Conservation (phyloP, 35 echinoderm and acorn worm species). For the Anneissia japonica region DNA sequence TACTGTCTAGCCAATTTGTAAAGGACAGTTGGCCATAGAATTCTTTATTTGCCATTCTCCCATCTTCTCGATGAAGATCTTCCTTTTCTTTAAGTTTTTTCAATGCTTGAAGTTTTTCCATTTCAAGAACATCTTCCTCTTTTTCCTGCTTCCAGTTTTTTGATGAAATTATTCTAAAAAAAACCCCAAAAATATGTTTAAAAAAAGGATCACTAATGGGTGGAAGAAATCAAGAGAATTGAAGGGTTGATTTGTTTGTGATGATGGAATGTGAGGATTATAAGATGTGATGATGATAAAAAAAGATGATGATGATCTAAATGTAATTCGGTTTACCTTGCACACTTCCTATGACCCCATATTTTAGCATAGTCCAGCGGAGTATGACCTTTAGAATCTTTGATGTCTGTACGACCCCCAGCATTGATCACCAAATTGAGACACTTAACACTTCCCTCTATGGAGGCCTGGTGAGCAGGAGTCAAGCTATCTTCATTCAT, state of each 20-base stretch:
- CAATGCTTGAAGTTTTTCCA: constrained; percentile 52
- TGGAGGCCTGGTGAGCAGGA: constrained; percentile 85
- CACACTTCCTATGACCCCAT: constrained; percentile 96
- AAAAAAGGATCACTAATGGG: too few relatives aligned
- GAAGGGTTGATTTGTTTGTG: too few relatives aligned
- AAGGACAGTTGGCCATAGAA: constrained; percentile 55
- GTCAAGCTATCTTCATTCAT: constrained; percentile 84
- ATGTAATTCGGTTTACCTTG: constrained; percentile 64
- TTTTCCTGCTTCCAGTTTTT: constrained; percentile 84
- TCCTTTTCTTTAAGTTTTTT: constrained; percentile 67
- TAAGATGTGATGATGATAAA: too few relatives aligned
- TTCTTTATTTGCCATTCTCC: constrained; percentile 49
- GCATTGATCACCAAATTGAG: constrained; percentile 64
- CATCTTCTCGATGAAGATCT: constrained; percentile 34
- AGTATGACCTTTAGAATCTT: constrained; percentile 79
- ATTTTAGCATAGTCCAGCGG: constrained; percentile 96
- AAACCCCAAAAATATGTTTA: constrained; percentile 7
- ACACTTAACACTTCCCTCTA: constrained; percentile 86
- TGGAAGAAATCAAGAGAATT: too few relatives aligned
- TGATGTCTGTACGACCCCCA: constrained; percentile 53
- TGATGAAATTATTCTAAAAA: constrained; percentile 69
- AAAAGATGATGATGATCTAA: too few relatives aligned
- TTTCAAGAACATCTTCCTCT: constrained; percentile 45
- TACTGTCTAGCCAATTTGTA: constrained; percentile 75
- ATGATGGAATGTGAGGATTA: too few relatives aligned